A percentile compares a stretch with the other conserved stretches of the same genome.
These are phyloP conservation scores for Coronaproctus castanopsis DNA, from an alignment of 2,888 invertebrate species.

Conservation along the genomic window DNA sequence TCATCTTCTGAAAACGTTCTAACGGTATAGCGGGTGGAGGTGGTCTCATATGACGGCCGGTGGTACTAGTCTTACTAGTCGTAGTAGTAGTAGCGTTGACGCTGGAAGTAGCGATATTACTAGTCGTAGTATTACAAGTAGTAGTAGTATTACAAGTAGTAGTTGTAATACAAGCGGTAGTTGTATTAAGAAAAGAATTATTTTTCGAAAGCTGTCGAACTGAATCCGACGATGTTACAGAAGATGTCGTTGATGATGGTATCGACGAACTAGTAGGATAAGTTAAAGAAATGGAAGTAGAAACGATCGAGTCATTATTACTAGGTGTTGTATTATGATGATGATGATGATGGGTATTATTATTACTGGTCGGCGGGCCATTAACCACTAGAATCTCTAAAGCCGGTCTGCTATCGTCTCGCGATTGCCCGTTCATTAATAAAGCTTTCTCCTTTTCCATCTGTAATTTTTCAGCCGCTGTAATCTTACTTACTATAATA, in stretches of 20 bases:
- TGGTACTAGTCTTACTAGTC: constrained; percentile 1
- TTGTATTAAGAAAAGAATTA: no score
- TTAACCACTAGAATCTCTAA: constrained; percentile 24
- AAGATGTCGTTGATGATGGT: background rate
- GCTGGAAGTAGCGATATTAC: no score
- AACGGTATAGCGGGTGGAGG: constrained; percentile 34
- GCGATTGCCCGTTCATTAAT: constrained; percentile 20
- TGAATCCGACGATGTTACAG: background rate
- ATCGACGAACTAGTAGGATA: background rate
- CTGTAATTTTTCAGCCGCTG: constrained; percentile 21
- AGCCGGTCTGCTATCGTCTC: constrained; percentile 22
- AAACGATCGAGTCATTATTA: background rate
- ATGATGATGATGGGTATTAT: no score
- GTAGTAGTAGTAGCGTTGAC: background rate
- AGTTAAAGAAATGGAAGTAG: no score
- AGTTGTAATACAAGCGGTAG: no score
- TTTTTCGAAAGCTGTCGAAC: no score
- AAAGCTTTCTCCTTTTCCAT: constrained; percentile 21
- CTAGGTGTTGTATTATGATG: no score
- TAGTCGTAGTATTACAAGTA: no score
- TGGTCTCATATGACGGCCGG: constrained; percentile 23
- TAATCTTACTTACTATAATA: constrained; percentile 25
- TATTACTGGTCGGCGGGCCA: constrained; percentile 15
- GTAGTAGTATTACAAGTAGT: no score
- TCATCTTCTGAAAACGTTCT: constrained; percentile 30